Conservation (phyloP, 2,113 vertebrate species). For the Triplophysa dalaica region DNA sequence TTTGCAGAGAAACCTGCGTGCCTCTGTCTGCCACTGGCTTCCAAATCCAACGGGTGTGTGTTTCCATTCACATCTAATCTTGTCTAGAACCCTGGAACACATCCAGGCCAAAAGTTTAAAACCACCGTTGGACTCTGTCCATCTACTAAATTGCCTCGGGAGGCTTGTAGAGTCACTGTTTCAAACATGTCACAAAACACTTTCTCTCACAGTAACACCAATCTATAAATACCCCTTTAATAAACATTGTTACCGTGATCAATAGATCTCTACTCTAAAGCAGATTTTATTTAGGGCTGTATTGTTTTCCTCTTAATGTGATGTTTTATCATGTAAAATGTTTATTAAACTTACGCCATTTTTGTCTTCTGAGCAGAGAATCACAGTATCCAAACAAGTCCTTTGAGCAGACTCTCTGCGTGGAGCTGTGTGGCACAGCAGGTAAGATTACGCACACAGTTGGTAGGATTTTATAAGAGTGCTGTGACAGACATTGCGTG, state of each 20-base stretch:
- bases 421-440: slow-evolving; percentile 97
- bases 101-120: slow-evolving; percentile 50
- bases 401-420: slow-evolving; percentile 86
- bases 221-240: slow-evolving; percentile 31
- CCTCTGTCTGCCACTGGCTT: slow-evolving; percentile 76
- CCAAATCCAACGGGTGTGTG: slow-evolving; percentile 72
- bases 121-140: slow-evolving; percentile 53
- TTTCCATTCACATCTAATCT: slow-evolving; percentile 29
- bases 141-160: slow-evolving; percentile 58
- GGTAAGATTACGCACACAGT: slow-evolving; percentile 73
- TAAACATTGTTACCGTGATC: slow-evolving; percentile 21
- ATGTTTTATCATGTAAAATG: not conserved
- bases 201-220: slow-evolving; percentile 56
- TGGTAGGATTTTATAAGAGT: slow-evolving; percentile 19
- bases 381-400: slow-evolving; percentile 77
- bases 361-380: slow-evolving; percentile 62
- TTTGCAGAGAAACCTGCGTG: slow-evolving; percentile 74
- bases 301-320: slow-evolving; percentile 3
- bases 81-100: slow-evolving; percentile 45
- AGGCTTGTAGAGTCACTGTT: slow-evolving; percentile 41
- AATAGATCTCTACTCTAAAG: slow-evolving; percentile 1
- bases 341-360: slow-evolving; percentile 19
- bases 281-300: slow-evolving; percentile 27
- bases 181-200: slow-evolving; percentile 38
- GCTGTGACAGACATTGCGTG: not conserved